phyloP scores from a whole-genome alignment of 2,113 vertebrate genomes.

The Cephalophus harveyi region DNA sequence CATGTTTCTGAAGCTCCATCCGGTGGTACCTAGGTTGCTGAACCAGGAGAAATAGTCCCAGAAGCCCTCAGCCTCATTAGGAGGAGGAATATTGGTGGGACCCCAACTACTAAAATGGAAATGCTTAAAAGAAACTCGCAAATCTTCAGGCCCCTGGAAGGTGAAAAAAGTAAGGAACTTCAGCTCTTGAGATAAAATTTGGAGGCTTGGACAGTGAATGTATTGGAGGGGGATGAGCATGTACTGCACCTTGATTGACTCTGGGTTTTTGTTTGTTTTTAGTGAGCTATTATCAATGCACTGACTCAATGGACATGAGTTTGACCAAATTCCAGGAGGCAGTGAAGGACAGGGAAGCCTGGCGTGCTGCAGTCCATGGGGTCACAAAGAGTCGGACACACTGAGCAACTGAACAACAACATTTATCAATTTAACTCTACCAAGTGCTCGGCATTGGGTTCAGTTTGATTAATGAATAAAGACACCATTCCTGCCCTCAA shows the following conservation, averaged over 20 bases:
- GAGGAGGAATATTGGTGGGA: rapidly evolving
- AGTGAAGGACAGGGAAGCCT: not conserved
- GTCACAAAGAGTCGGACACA: rapidly evolving
- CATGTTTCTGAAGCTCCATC: not conserved
- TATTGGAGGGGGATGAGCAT: rapidly evolving
- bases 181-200: not conserved
- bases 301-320: not conserved
- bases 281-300: not conserved
- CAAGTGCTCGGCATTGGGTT: not conserved
- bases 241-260: not conserved
- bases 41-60: not conserved
- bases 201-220: not conserved
- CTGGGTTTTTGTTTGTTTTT: not conserved
- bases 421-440: not conserved
- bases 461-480: not conserved
- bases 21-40: not conserved
- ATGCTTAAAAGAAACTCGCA: not conserved
- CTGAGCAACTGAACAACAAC: not conserved
- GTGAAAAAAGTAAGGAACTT: not conserved
- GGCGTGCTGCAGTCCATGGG: not conserved
- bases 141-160: not conserved
- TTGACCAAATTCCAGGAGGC: not conserved
- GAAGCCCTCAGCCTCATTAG: not conserved
- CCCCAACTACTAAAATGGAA: not conserved
- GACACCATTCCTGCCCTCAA: not conserved